These are phyloP conservation scores for Micropoecilia bifurca DNA, from an alignment of 2,797 vertebrate genomes.

Conservation along the genomic window DNA sequence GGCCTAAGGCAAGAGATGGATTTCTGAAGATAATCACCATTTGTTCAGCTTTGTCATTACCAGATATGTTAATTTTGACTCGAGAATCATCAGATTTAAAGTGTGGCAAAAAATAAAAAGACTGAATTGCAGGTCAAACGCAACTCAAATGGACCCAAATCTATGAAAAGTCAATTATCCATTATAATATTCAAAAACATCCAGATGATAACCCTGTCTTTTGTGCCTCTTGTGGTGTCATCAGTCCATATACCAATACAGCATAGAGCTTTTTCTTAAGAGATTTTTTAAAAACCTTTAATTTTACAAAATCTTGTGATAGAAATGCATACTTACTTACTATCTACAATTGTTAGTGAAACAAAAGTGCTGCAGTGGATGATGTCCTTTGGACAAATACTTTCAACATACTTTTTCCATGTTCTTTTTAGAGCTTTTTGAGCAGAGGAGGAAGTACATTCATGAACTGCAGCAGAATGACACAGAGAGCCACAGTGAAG, in stretches of 20 bases:
- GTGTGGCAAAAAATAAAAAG: neutral
- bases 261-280: neutral
- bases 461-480: slow-evolving; percentile 22
- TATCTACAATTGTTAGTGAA: neutral
- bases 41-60: neutral
- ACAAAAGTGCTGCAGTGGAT: neutral
- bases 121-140: neutral
- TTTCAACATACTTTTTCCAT: slow-evolving; percentile 35
- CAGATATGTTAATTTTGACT: neutral
- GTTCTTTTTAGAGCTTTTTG: slow-evolving; percentile 22
- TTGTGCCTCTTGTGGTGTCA: neutral
- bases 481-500: slow-evolving; percentile 44
- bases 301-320: neutral
- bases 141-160: neutral
- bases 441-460: slow-evolving; percentile 35
- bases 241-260: neutral
- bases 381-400: slow-evolving; percentile 5
- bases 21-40: neutral
- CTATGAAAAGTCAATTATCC: neutral
- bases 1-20: neutral
- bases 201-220: neutral
- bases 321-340: neutral
- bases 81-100: neutral
- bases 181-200: neutral
- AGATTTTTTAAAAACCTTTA: neutral